Conservation (phyloP, 2,888 invertebrate species). For the Callosobruchus maculatus region DNA sequence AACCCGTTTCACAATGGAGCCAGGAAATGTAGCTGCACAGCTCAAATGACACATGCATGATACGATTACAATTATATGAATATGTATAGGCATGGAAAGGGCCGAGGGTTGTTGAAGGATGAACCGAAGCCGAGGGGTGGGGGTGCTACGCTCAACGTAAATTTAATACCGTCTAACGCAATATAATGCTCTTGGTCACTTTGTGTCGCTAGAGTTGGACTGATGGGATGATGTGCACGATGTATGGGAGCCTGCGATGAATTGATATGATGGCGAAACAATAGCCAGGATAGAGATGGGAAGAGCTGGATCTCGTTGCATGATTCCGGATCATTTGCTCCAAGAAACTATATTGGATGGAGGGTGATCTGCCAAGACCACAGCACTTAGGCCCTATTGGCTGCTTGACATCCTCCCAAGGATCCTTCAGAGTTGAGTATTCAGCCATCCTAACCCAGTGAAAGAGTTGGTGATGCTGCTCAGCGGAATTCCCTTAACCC, state of each 20-base stretch:
- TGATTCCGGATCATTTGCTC: too few species aligned
- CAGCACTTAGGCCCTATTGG: too few species aligned
- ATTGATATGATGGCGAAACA: not conserved
- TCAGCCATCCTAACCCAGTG: too few species aligned
- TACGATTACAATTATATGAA: slow-evolving; percentile 49
- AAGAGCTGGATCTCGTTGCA: too few species aligned
- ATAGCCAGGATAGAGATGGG: not conserved
- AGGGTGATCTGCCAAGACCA: too few species aligned
- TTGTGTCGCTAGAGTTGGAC: slow-evolving; percentile 5
- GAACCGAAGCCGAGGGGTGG: not conserved
- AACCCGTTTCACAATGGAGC: slow-evolving; percentile 38
- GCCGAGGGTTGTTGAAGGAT: slow-evolving; percentile 11
- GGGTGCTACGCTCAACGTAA: slow-evolving; percentile 10
- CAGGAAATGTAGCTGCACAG: slow-evolving; percentile 48
- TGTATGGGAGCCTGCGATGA: not conserved
- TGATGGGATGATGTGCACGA: not conserved
- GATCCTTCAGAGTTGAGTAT: too few species aligned
- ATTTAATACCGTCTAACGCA: slow-evolving; percentile 30
- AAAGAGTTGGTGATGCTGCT: too few species aligned
- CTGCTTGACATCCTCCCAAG: too few species aligned
- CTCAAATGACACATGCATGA: slow-evolving; percentile 50
- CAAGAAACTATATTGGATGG: too few species aligned
- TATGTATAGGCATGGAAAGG: slow-evolving; percentile 36
- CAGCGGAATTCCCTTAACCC: too few species aligned
- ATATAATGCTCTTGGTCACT: slow-evolving; percentile 25